Evolutionary conservation across 2,113 vertebrate species (phyloP).

Genomic region (Pedetes capensis): DNA sequence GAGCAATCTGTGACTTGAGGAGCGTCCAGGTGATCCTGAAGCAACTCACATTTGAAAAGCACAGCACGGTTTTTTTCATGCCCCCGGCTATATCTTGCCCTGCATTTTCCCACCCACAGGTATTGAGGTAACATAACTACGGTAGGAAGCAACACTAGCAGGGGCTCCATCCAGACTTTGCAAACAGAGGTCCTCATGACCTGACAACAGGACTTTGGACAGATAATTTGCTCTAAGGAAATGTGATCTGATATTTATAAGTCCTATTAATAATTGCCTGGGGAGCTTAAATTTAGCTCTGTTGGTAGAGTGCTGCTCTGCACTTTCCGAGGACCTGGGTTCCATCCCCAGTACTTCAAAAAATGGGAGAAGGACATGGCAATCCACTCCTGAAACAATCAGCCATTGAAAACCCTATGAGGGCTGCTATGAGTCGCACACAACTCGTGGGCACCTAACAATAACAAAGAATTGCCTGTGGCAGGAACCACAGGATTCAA

Average conservation of each 20-base stretch:
- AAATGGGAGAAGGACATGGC: too few species aligned
- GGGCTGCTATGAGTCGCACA: too few species aligned
- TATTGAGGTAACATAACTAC: neutral
- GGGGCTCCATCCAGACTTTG: neutral
- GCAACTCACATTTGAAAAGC: neutral
- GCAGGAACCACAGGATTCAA: neutral
- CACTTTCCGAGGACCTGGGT: too few species aligned
- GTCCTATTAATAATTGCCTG: neutral
- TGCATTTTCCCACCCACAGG: neutral
- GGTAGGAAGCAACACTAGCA: neutral
- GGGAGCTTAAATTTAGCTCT: too few species aligned
- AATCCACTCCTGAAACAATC: too few species aligned
- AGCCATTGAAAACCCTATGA: too few species aligned
- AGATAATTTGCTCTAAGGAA: slow-evolving; percentile 13
- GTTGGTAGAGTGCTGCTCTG: too few species aligned
- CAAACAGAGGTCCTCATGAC: neutral
- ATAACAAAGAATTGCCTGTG: neutral
- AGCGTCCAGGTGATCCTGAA: neutral
- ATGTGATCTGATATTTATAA: neutral
- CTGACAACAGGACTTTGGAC: neutral
- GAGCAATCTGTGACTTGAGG: neutral
- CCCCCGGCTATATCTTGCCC: neutral
- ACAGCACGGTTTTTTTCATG: neutral
- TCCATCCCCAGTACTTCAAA: too few species aligned
- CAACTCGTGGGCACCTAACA: too few species aligned